Conservation (phyloP, 37 sponge, comb jelly and placozoan genomes). For the Axinella damicornis region DNA sequence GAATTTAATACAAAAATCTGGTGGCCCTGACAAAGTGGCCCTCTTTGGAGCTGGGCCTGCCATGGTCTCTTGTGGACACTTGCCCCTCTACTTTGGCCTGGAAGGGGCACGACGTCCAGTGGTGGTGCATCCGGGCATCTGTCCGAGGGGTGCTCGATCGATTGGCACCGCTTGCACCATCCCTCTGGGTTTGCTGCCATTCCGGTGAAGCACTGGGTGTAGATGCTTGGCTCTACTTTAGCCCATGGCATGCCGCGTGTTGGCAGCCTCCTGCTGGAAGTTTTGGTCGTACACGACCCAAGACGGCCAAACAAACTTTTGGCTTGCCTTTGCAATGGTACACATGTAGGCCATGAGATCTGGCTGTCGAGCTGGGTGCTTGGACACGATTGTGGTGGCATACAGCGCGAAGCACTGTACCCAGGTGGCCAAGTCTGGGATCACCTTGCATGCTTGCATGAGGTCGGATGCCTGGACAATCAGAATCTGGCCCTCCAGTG, state of each 20-base stretch:
- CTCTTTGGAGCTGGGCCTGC: background rate
- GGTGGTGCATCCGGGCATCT: constrained; percentile 17
- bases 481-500: constrained; percentile 34
- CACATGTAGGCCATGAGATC: constrained; percentile 41
- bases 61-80: too few relatives aligned
- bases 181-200: background rate
- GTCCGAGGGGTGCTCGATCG: constrained; percentile 2
- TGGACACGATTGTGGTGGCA: background rate
- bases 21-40: too few relatives aligned
- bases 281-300: constrained; percentile 56
- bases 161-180: constrained; percentile 30
- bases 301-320: constrained; percentile 16
- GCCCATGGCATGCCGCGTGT: background rate
- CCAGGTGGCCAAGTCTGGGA: constrained; percentile 62
- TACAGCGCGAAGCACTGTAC: constrained; percentile 47
- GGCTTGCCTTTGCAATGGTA: constrained; percentile 28
- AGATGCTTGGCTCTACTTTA: constrained; percentile 41
- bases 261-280: constrained; percentile 56
- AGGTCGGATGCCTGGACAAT: constrained; percentile 44
- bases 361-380: constrained; percentile 9
- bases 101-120: too few relatives aligned
- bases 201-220: constrained; percentile 41
- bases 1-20: constrained; percentile 9
- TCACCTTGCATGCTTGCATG: constrained; percentile 19
- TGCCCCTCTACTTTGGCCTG: too few relatives aligned